Evolutionary conservation across 2,113 vertebrate species (phyloP).

Genomic region (Pica pica): DNA sequence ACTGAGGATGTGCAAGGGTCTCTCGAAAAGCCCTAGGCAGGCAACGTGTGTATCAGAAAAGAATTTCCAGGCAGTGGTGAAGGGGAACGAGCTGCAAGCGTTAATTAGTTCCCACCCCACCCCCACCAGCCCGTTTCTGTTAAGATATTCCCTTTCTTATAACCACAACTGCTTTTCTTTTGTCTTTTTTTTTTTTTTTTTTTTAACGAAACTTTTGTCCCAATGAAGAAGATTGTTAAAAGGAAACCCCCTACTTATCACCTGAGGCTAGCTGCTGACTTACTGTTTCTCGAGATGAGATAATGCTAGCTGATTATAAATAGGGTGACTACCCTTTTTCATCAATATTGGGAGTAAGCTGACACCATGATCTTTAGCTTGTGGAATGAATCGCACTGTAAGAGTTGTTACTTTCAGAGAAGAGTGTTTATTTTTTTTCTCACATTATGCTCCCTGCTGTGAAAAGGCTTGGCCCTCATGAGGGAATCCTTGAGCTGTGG

Average conservation of each 20-base stretch:
- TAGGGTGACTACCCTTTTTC: conserved; percentile 3
- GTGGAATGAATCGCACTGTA: neutral
- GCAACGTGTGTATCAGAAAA: neutral
- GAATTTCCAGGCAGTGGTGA: neutral
- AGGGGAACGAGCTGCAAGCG: neutral
- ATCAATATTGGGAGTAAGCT: neutral
- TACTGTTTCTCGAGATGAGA: neutral
- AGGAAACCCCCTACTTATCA: conserved; percentile 35
- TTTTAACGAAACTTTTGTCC: neutral
- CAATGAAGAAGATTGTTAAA: neutral
- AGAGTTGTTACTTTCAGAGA: neutral
- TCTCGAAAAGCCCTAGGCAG: conserved; percentile 24
- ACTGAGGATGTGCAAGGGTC: conserved; percentile 26
- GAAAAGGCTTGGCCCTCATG: neutral
- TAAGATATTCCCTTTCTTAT: neutral
- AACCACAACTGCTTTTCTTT: neutral
- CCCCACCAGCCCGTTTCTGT: neutral
- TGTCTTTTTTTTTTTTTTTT: neutral
- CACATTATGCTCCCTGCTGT: neutral
- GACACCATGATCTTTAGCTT: neutral
- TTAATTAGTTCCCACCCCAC: neutral
- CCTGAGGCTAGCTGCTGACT: conserved; percentile 27
- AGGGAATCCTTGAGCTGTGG: neutral
- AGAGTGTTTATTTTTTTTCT: neutral
- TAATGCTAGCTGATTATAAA: conserved; percentile 14